These are phyloP conservation scores for Chrysemys picta DNA, from an alignment of 2,113 vertebrate species.

Conservation along the genomic window DNA sequence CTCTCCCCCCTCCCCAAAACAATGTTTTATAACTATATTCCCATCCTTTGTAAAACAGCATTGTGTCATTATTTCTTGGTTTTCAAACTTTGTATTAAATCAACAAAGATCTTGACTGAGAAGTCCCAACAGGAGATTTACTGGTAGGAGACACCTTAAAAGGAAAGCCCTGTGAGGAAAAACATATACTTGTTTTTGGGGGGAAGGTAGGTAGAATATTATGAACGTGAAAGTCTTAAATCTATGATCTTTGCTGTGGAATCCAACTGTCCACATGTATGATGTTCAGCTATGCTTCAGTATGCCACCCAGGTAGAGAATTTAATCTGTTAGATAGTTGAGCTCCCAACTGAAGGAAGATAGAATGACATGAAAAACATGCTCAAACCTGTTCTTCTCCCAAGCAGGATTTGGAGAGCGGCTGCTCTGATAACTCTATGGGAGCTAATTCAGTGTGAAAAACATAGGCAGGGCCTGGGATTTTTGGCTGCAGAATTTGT, in stretches of 20 bases:
- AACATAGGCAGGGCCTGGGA: constrained; percentile 31
- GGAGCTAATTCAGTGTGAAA: constrained; percentile 19
- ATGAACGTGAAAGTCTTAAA: constrained; percentile 16
- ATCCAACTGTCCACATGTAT: constrained; percentile 71
- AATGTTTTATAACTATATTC: not conserved
- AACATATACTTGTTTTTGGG: constrained; percentile 48
- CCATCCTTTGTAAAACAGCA: not conserved
- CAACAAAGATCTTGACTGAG: constrained; percentile 33
- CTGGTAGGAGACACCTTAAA: constrained; percentile 53
- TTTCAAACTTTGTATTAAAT: not conserved
- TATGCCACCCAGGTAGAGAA: constrained; percentile 78
- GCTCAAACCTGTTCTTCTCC: constrained; percentile 58
- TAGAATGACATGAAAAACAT: constrained; percentile 66
- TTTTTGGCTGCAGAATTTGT: not conserved
- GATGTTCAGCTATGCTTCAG: constrained; percentile 70
- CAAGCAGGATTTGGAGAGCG: constrained; percentile 27
- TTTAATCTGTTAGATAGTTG: constrained; percentile 70
- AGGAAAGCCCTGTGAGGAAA: constrained; percentile 42
- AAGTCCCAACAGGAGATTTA: constrained; percentile 37
- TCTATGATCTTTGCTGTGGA: constrained; percentile 58
- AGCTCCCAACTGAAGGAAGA: constrained; percentile 68
- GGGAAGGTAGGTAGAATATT: constrained; percentile 53
- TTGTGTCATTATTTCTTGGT: not conserved
- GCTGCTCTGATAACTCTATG: constrained; percentile 25
- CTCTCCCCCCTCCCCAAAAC: not conserved